These are phyloP conservation scores for Syngnathus floridae DNA, from an alignment of 2,113 vertebrate genomes.

Conservation along the genomic window DNA sequence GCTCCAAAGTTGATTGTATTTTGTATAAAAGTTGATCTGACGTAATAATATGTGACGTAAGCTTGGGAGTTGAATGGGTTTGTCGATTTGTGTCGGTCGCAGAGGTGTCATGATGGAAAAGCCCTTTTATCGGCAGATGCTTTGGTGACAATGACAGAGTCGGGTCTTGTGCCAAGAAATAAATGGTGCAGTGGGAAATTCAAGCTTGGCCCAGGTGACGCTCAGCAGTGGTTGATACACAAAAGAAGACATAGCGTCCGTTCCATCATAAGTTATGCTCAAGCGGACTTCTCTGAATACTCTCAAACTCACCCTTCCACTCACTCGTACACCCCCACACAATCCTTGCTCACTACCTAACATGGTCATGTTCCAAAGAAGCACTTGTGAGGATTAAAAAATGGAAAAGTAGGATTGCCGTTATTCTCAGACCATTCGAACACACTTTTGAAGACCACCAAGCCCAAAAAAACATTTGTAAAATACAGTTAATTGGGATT, in stretches of 20 bases:
- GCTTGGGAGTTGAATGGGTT: not conserved
- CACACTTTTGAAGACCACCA: conserved; percentile 17
- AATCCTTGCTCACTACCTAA: conserved; percentile 47
- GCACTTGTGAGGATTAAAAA: conserved; percentile 41
- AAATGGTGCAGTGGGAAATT: conserved; percentile 12
- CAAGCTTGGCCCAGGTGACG: conserved; percentile 3
- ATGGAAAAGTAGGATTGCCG: conserved; percentile 30
- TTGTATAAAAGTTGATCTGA: not conserved
- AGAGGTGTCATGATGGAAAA: conserved; percentile 1
- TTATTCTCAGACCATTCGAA: conserved; percentile 34
- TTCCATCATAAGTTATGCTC: conserved; percentile 24
- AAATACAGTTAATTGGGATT: no score
- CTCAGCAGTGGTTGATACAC: not conserved
- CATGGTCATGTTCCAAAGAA: conserved; percentile 46
- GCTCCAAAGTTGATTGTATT: not conserved
- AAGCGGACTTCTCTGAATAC: conserved; percentile 45
- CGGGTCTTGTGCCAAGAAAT: not conserved
- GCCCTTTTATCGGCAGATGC: conserved; percentile 5
- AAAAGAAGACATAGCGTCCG: conserved; percentile 12
- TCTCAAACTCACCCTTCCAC: conserved; percentile 52
- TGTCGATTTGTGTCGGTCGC: conserved; percentile 5
- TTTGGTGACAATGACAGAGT: conserved; percentile 2
- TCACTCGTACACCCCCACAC: conserved; percentile 59
- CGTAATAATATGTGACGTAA: not conserved
- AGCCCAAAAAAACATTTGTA: conserved; percentile 14